Evolutionary conservation across 2,113 vertebrate species (phyloP), one percentile per base, ranked within the genome.

Genomic region (Myxocyprinus asiaticus): DNA sequence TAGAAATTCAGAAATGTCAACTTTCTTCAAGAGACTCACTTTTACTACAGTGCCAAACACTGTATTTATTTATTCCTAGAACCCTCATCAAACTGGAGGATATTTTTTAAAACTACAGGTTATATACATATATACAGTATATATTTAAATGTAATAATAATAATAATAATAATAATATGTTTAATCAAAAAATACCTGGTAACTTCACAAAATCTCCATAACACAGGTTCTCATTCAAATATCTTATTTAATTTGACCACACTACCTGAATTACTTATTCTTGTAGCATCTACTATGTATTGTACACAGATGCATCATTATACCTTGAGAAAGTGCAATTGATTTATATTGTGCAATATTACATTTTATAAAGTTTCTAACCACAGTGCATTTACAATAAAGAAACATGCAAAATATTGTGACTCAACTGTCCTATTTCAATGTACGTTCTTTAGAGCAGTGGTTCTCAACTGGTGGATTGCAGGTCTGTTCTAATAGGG

Each of bases 351-450:
- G 90, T 92, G 90, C 86, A 93, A 90, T 94, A 91, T 66, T 88
- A 88, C 91, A 89, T 95, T 97, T 97, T 95, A 87, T 95, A 94
- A 91, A 85, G 79, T 89, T 96, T 96, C 92, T 93, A 84, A 65
- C 50, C 76, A 81, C 76, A 79, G 68, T 81, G 70, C 79, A 81
- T 81, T 84, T 76, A 79, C 71, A 84, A 84, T 84, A 84, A 84
- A 84, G 69, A 81, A 78, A 76, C 45, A 44, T 33, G 1, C 22
- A 73, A 84, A 78, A 78, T 33, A 58, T n/a, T 44, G 43, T 70
- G 79, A 33, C 65, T 84, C 50, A 4, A 33, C 22, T 33, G 22
- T 33, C 45, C 66, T 84, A 72, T 81, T 76, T 43, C 62, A 51
- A 47, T 0, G 2, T 2, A 42, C 9, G 17, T 53, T 33, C 17